These are phyloP conservation scores for Typhlichthys subterraneus DNA, from an alignment of 2,797 vertebrate species.

Conservation along the genomic window DNA sequence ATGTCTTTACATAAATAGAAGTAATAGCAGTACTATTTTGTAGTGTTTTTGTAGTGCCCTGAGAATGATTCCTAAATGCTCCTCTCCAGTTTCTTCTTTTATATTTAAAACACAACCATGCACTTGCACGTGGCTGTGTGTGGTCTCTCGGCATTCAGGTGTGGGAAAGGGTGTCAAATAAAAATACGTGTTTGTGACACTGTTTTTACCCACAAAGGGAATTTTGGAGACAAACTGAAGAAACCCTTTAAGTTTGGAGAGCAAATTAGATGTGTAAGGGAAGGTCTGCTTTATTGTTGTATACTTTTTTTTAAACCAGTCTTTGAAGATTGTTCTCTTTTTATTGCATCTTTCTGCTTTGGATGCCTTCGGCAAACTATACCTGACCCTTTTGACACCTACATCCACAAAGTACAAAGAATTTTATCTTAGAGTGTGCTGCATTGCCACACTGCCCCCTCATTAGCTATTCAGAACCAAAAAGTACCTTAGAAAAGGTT, in stretches of 20 bases:
- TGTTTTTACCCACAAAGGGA: conserved; percentile 4
- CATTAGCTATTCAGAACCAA: neutral
- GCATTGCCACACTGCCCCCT: neutral
- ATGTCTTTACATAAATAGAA: no score
- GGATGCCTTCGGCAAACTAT: neutral
- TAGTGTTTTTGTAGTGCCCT: no score
- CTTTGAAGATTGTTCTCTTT: conserved; percentile 13
- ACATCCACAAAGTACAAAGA: neutral
- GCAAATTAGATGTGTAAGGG: conserved; percentile 30
- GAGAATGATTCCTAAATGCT: no score
- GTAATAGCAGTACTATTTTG: no score
- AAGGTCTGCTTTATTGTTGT: conserved; percentile 19
- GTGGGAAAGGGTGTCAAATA: no score
- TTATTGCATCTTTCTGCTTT: conserved; percentile 10
- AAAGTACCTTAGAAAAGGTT: neutral
- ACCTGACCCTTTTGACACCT: neutral
- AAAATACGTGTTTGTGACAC: neutral
- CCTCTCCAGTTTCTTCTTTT: no score
- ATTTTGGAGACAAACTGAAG: neutral
- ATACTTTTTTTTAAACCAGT: conserved; percentile 18
- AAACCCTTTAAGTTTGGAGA: neutral
- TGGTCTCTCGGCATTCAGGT: no score
- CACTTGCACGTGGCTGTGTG: no score
- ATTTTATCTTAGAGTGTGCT: neutral
- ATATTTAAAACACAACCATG: no score